phyloP scores from a whole-genome alignment of 2,888 invertebrate species.

The Bombylius discolor region DNA sequence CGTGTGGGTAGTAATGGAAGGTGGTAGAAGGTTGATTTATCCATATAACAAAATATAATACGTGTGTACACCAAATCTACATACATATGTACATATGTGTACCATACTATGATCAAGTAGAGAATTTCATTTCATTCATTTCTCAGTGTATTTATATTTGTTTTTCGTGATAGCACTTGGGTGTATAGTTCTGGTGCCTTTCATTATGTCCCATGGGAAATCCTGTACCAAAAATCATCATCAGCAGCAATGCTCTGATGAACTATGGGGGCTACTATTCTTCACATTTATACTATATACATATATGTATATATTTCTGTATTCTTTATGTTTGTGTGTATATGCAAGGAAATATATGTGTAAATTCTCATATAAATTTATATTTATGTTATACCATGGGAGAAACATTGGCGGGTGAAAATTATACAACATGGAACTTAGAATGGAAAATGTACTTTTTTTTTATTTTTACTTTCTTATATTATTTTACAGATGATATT shows the following conservation, averaged over 20 bases:
- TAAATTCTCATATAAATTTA: slow-evolving; percentile 14
- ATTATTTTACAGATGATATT: too few species aligned
- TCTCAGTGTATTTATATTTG: background rate
- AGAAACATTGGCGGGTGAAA: slow-evolving; percentile 34
- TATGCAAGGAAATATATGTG: too few species aligned
- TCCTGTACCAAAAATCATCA: slow-evolving; percentile 34
- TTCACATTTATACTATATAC: too few species aligned
- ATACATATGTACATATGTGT: too few species aligned
- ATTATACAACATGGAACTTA: slow-evolving; percentile 26
- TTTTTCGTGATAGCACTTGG: slow-evolving; percentile 30
- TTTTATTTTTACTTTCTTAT: too few species aligned
- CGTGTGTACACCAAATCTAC: too few species aligned
- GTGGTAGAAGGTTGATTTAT: too few species aligned
- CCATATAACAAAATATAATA: too few species aligned
- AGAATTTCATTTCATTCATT: background rate
- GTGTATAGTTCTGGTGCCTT: slow-evolving; percentile 26
- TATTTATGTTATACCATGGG: slow-evolving; percentile 25
- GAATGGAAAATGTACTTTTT: too few species aligned
- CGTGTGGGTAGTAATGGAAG: too few species aligned
- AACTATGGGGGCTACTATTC: too few species aligned
- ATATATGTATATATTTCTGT: background rate
- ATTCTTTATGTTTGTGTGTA: background rate
- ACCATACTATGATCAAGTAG: too few species aligned
- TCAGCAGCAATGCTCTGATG: slow-evolving; percentile 13
- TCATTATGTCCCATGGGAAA: slow-evolving; percentile 27